Base-by-base conservation (phyloP, 2,797 vertebrate species). In the Acanthurus tractus region DNA sequence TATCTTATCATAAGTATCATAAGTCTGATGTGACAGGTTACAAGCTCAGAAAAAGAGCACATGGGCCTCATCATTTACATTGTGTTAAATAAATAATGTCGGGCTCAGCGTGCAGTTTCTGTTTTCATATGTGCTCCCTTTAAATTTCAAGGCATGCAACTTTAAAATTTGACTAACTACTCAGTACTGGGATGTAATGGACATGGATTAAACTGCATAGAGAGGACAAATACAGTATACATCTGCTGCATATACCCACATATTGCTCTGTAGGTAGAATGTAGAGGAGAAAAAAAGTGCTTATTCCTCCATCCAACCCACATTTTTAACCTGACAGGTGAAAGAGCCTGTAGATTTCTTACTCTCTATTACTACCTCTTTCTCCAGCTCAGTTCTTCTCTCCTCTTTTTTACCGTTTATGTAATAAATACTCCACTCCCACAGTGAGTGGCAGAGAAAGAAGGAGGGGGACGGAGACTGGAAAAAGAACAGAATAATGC, bases 381-480 rank as follows among this genome's bases (percentile, higher is more conserved):
- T 71, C 83, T 86, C 82, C 68, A 68, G 83, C 83, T 22, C 18
- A 77, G 67, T 70, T 82, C 74, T 74, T 56, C 70, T 74, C 74
- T 85, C 58, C 81, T 83, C 76, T 75, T 81, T 81, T 40, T 73
- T 68, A 55, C 82, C 90, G 81, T 95, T 95, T 96, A 95, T 94
- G 93, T 94, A 94, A 94, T 95, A 95, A 95, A 96, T 91, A 94
- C 92, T 92, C 91, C 77, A 85, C 89, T 93, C 90, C 88, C 83
- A 88, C 88, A 89, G 90, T 66, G 79, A 94, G 89, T 77, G 83
- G 86, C 84, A 91, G 75, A 80, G 83, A 85, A 58, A 85, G 72
- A 34, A 29, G 29, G 2, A 4, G 85, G 70, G 80, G 85, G 80
- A 52, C 63, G 72, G 78, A 79, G 79, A 75, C 74, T 78, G 78